Evolutionary conservation across 2,797 vertebrate genomes (phyloP), one percentile per base, ranked within the genome.

Genomic region (Eutrigla gurnardus): DNA sequence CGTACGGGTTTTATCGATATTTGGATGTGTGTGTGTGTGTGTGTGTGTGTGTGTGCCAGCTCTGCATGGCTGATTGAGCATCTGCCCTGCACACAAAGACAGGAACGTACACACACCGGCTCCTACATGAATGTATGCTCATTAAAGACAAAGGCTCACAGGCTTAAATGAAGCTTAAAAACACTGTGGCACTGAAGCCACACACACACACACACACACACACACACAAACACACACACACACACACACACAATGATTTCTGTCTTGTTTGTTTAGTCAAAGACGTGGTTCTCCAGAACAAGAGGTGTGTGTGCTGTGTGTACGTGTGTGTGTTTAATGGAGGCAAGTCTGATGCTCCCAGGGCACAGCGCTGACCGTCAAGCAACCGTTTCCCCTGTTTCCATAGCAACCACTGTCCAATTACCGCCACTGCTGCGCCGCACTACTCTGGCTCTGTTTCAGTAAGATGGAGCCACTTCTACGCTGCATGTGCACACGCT

Each of bases 321-420:
- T 65, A n/a, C 12, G 35, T 52, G 64, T 64, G 35, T 8, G 11
- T 55, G 77, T 84, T 80, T 83, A 78, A 84, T 73, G 76, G 90
- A 91, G 88, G 86, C 78, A 75, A 77, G 86, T 89, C 78, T 85
- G 90, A 88, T 96, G 96, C 96, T 97, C 95, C 94, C 88, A 90
- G 94, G 87, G 94, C 91, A 94, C 94, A 92, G 95, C 95, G 93
- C 93, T 89, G 93, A 93, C 95, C 93, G 93, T 94, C 94, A 94
- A 92, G 85, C 95, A 94, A 95, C 95, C 95, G 96, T 97, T 97
- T 96, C 93, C 95, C 95, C 95, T 96, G 98, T 99, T 99, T 97
- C 97, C 96, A 98, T 99, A 95, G 96, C 92, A 95, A 99, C 97
- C 90, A 89, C 94, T 95, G 95, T 95, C 95, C 96, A 96, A 97